Evolutionary conservation across 30 jellyfish, hydroid and myxozoan species (phyloP), one percentile per base, ranked within the genome.

Genomic region (Nemopilema nomurai): DNA sequence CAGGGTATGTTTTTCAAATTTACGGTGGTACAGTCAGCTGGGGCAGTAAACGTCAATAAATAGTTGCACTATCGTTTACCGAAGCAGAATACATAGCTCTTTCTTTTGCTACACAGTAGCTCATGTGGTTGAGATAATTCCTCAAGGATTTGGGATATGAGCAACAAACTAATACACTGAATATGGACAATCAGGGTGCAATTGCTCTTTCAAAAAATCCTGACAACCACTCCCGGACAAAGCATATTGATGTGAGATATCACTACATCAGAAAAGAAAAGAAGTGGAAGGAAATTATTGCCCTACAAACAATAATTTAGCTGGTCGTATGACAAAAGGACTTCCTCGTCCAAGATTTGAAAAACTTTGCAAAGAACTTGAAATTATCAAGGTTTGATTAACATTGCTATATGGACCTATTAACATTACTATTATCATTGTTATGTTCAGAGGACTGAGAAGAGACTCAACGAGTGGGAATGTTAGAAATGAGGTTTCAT

Each of bases 211-310:
- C 84, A 30, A 65, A 31, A 70, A 81, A 81, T 31, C 85, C 84
- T 18, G 50, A 69, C 49, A 50, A 16, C 26, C 85, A 70, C 68
- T 28, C 91, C 49, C 71, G 84, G 9, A 82, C 86, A 1, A 82
- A 82, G 28, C 90, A 81, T 52, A 67, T 79, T 29, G 89, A 79
- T 41, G n/a, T n/a, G n/a, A n/a, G n/a, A n/a, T n/a, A n/a, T n/a
- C n/a, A n/a, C n/a, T n/a, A n/a, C n/a, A n/a, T 33, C 19, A 24
- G 82, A 23, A 74, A 81, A 23, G 74, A 28, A 28, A 50, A 82
- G 86, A n/a, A n/a, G 50, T 82, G 17, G 79, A 25, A 21, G 69
- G 69, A 16, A 78, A 3, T 4, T 82, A 82, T 69, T 82, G 91
- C 49, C 49, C 87, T 8, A 69, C 91, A 1, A 87, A 69, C 6